Evolutionary conservation across 1,140 invertebrate species (phyloP), one percentile per base, ranked within the genome.

Genomic region (Sogatella furcifera): DNA sequence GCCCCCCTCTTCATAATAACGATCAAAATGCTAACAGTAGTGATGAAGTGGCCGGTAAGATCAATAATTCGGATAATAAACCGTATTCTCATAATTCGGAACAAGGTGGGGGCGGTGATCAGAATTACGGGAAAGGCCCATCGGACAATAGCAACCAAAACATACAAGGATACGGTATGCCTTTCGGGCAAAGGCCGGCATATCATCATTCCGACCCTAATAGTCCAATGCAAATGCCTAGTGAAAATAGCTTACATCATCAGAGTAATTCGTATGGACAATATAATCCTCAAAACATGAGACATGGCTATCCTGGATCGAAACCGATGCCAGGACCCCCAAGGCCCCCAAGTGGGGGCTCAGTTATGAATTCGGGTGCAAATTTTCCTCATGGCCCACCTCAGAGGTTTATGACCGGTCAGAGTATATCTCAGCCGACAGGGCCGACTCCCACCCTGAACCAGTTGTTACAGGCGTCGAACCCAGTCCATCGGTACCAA

Each of bases 361-460:
- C 71, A 19, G 75, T 69, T 44, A 67, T 69, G 28, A 69, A 69
- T 49, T 64, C 70, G 24, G 69, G 66, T 38, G 66, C 65, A 53
- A 68, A 68, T 57, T 64, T 65, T 52, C 74, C 74, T 59, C 68
- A 74, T 14, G 68, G 69, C 11, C 76, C 74, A 57, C 69, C 63
- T 38, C 74, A 76, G 21, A 73, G 78, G 68, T 78, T 80, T 66
- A 68, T 84, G 44, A 78, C 81, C 2, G 81, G 81, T 19, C 82
- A 83, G 68, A 81, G 74, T 69, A 80, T 85, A 34, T 78, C 81
- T 0, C 89, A 90, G 71, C 85, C 87, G 56, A 84, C 86, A 61
- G 89, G 91, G 52, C 91, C 90, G 15, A 95, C 92, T 46, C 92
- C 92, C 52, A 95, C 92, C 28, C 77, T 95, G 59, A 95, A 95